Evolutionary conservation across 1,140 invertebrate species (phyloP).

Genomic region (Zaprionus taronus): DNA sequence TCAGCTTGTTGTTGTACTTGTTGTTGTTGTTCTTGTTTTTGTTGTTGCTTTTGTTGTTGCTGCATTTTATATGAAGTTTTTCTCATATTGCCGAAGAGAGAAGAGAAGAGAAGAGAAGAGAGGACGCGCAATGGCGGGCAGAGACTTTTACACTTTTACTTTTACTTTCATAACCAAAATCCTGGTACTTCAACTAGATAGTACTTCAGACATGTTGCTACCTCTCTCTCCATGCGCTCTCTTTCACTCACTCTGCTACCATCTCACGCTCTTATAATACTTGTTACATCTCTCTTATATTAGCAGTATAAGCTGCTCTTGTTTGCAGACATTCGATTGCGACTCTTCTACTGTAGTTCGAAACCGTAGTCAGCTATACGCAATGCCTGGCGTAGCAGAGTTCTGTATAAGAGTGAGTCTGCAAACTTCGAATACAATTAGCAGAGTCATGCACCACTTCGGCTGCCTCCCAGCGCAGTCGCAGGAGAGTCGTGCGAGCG

Average conservation of each 20-base stretch:
- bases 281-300: neutral
- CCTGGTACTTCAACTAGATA: slow-evolving; percentile 39
- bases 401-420: slow-evolving; percentile 56
- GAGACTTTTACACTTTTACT: slow-evolving; percentile 62
- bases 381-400: slow-evolving; percentile 19
- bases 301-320: neutral
- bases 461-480: slow-evolving; percentile 30
- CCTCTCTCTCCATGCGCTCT: neutral
- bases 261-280: slow-evolving; percentile 18
- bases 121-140: neutral
- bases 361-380: slow-evolving; percentile 62
- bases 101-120: neutral
- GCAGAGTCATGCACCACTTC: slow-evolving; percentile 45
- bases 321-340: neutral
- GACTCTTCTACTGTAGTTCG: slow-evolving; percentile 40
- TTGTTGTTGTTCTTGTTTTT: slow-evolving; percentile 32
- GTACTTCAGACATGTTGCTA: slow-evolving; percentile 42
- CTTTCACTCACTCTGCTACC: slow-evolving; percentile 16
- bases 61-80: slow-evolving; percentile 60
- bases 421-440: slow-evolving; percentile 50
- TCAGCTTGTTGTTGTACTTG: slow-evolving; percentile 26
- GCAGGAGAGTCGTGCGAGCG: slow-evolving; percentile 36
- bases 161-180: slow-evolving; percentile 78
- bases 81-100: slow-evolving; percentile 29
- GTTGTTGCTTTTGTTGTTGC: slow-evolving; percentile 28